Percentiles rank a stretch among this genome's conserved stretches.
Conservation (phyloP, 2,113 vertebrate genomes). For the Arenaria interpres region DNA sequence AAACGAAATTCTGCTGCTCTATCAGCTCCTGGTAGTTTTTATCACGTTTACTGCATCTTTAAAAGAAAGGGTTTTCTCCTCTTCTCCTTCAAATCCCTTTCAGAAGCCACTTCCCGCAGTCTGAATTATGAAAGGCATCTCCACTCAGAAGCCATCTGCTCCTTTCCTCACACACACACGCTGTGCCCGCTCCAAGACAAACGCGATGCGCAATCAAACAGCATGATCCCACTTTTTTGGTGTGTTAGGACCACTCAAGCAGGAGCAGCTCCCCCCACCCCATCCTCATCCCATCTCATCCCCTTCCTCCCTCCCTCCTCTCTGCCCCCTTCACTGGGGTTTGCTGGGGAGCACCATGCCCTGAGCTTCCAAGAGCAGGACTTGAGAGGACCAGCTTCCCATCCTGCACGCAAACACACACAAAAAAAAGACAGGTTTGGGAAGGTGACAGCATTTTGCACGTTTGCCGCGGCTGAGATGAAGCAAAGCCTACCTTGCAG, state of each 20-base stretch:
- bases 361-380: background rate
- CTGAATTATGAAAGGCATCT: conserved; percentile 16
- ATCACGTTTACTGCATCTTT: background rate
- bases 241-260: background rate
- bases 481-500: background rate
- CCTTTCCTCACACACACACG: background rate
- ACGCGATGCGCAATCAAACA: background rate
- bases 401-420: background rate
- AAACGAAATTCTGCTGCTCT: background rate
- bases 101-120: conserved; percentile 11
- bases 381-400: background rate
- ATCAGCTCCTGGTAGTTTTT: background rate
- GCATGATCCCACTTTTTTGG: background rate
- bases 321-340: background rate
- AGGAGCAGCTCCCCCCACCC: background rate
- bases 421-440: background rate
- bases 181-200: conserved; percentile 8
- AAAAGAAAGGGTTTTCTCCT: background rate
- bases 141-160: conserved; percentile 49
- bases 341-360: background rate
- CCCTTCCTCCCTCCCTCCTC: background rate
- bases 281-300: background rate
- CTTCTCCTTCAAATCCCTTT: conserved; percentile 4
- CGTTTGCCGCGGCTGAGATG: fast-evolving
- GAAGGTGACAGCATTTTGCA: background rate